Conservation (phyloP, 2,888 invertebrate species). For the Agrilus biguttatus region DNA sequence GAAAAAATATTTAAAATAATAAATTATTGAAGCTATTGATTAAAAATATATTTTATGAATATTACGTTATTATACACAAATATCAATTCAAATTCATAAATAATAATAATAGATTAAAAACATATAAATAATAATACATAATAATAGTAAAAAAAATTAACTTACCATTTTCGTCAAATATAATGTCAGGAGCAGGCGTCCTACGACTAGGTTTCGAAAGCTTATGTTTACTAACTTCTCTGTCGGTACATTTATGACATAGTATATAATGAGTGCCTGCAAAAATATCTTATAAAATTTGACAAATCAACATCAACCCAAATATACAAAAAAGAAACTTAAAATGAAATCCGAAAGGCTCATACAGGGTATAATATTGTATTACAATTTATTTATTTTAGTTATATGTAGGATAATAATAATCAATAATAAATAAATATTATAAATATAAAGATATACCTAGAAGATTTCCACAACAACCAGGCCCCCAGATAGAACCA, state of each 20-base stretch:
- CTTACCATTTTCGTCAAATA: slow-evolving; percentile 24
- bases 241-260: slow-evolving; percentile 37
- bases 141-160: no score
- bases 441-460: slow-evolving; percentile 13
- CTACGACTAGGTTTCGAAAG: slow-evolving; percentile 1
- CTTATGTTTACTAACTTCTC: slow-evolving; percentile 19
- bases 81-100: no score
- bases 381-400: neutral
- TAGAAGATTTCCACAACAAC: slow-evolving; percentile 35
- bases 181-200: slow-evolving; percentile 28
- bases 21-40: no score
- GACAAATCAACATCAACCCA: no score
- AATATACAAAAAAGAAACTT: no score
- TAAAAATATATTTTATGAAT: no score
- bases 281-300: neutral
- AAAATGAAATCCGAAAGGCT: neutral
- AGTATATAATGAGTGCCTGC: slow-evolving; percentile 9
- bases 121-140: no score
- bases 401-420: no score
- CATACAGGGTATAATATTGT: neutral
- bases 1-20: neutral
- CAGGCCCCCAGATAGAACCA: slow-evolving; percentile 33
- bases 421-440: no score
- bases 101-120: no score
- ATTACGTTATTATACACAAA: no score